phyloP scores from a whole-genome alignment of 2,797 vertebrate species.

The Molossus alvarezi region DNA sequence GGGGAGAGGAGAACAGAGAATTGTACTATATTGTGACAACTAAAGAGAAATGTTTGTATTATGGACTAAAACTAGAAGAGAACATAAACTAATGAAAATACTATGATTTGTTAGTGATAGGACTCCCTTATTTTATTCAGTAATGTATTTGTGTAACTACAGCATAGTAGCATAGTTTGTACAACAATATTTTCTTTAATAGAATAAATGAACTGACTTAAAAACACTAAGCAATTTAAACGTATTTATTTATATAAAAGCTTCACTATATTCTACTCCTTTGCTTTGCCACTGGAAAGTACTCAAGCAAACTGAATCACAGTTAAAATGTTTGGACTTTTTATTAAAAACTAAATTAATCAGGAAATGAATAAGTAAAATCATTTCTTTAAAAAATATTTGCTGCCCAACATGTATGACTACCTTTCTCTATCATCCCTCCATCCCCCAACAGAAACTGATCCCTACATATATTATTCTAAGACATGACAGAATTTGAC shows the following conservation, averaged over 20 bases:
- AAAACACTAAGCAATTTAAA: slow-evolving; percentile 53
- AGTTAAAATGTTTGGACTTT: neutral
- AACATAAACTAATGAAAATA: slow-evolving; percentile 53
- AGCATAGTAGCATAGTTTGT: neutral
- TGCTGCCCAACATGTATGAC: neutral
- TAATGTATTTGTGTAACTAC: slow-evolving; percentile 28
- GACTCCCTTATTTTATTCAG: neutral
- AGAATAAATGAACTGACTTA: slow-evolving; percentile 5
- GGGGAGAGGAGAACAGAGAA: neutral
- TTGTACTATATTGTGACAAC: neutral
- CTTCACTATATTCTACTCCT: slow-evolving; percentile 39
- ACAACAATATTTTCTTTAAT: slow-evolving; percentile 31
- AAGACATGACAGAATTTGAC: slow-evolving; percentile 1
- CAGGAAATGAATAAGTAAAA: slow-evolving; percentile 24
- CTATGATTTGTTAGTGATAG: neutral
- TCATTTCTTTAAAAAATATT: slow-evolving; percentile 41
- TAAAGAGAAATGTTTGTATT: neutral
- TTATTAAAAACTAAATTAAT: neutral
- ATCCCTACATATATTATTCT: slow-evolving; percentile 9
- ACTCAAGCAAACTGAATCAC: neutral
- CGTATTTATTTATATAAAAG: slow-evolving; percentile 49
- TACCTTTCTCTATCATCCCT: neutral
- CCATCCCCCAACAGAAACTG: neutral
- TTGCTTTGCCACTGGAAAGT: slow-evolving; percentile 44
- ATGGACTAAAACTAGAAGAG: neutral